Percentiles rank a stretch among this genome's conserved stretches.
Evolutionary conservation across 2,888 invertebrate genomes (phyloP).

Genomic region (Dicroscelio sp.): DNA sequence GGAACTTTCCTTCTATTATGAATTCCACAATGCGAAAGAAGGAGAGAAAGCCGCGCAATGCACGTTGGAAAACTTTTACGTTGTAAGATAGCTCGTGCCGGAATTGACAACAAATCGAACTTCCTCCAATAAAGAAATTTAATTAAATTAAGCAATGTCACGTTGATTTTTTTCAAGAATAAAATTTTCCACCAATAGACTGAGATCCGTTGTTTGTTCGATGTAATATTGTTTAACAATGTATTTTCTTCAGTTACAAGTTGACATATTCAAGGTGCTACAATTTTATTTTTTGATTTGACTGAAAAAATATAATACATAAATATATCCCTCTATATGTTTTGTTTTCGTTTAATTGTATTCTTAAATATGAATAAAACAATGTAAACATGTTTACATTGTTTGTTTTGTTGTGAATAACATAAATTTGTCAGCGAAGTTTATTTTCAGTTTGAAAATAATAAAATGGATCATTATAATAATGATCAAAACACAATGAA

Average conservation of each 20-base stretch:
- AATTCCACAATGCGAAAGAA: constrained; percentile 73
- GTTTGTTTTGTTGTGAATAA: too few species aligned
- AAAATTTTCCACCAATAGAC: constrained; percentile 27
- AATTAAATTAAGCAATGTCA: constrained; percentile 77
- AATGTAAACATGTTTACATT: too few species aligned
- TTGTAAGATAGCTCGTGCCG: constrained; percentile 74
- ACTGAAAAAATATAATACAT: too few species aligned
- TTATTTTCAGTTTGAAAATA: too few species aligned
- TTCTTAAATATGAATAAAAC: too few species aligned
- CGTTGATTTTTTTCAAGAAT: constrained; percentile 49
- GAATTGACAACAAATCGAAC: constrained; percentile 80
- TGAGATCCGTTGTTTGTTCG: neutral
- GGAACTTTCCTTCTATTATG: constrained; percentile 73
- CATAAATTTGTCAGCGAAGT: too few species aligned
- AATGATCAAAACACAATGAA: too few species aligned
- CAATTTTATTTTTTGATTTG: too few species aligned
- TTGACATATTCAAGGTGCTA: too few species aligned
- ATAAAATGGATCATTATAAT: too few species aligned
- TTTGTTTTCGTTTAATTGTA: too few species aligned
- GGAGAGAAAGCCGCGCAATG: constrained; percentile 69
- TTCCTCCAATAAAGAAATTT: constrained; percentile 76
- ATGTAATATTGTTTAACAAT: constrained; percentile 12
- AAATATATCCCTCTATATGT: too few species aligned
- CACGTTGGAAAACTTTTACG: constrained; percentile 67
- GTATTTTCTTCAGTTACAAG: neutral